These are phyloP conservation scores for Encarsia formosa DNA, from an alignment of 2,888 invertebrate genomes.

Conservation along the genomic window DNA sequence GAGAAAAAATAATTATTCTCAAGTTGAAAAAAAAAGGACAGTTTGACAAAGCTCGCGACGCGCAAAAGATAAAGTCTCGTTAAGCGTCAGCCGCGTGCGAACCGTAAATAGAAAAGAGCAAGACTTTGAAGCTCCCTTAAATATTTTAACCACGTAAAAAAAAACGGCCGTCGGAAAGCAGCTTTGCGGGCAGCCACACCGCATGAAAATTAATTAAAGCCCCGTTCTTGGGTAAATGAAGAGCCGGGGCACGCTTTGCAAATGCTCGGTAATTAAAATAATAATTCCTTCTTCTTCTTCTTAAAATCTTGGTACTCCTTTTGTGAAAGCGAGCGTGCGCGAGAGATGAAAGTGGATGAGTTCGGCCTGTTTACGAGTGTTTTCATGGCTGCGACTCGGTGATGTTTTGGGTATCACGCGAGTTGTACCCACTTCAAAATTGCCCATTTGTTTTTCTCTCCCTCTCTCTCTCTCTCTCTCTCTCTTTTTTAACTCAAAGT, in stretches of 20 bases:
- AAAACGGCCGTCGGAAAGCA: not conserved
- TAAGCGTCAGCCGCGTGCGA: not conserved
- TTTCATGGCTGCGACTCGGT: no score
- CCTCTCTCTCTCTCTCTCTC: no score
- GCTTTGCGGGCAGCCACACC: not conserved
- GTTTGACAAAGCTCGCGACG: no score
- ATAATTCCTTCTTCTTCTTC: slow-evolving; percentile 16
- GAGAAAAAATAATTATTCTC: no score
- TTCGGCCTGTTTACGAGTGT: not conserved
- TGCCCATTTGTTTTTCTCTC: no score
- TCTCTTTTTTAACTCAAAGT: no score
- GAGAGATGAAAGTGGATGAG: slow-evolving; percentile 3
- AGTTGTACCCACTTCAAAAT: no score
- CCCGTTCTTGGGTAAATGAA: slow-evolving; percentile 17
- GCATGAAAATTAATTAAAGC: slow-evolving; percentile 26
- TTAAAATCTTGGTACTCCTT: not conserved
- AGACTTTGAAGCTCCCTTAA: slow-evolving; percentile 12
- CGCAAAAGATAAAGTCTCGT: no score
- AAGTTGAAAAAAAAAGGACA: no score
- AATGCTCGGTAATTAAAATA: slow-evolving; percentile 23
- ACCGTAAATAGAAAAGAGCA: slow-evolving; percentile 19
- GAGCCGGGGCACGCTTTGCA: slow-evolving; percentile 10
- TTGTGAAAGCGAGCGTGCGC: no score
- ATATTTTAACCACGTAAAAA: not conserved
- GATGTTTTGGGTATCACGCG: no score